Conservation (phyloP, 2,113 vertebrate species). For the Urocolius indicus region DNA sequence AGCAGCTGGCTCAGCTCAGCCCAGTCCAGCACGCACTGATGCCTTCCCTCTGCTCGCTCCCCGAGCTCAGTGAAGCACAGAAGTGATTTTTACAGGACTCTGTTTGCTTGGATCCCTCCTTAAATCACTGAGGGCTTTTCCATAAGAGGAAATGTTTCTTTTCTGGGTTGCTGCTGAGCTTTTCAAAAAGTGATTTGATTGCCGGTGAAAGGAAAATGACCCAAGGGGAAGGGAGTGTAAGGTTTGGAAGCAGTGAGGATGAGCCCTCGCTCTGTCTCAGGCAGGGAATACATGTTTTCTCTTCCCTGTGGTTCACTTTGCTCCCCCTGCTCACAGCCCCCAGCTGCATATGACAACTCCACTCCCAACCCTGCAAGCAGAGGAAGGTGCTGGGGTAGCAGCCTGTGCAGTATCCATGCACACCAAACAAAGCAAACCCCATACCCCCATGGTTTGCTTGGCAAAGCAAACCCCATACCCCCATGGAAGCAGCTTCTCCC, state of each 20-base stretch:
- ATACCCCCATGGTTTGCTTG: rapidly evolving
- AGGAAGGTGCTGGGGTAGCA: neutral
- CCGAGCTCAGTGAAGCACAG: neutral
- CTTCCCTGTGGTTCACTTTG: slow-evolving; percentile 2
- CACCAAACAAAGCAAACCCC: neutral
- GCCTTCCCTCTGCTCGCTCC: rapidly evolving
- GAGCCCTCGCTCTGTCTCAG: neutral
- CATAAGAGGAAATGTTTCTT: slow-evolving; percentile 66
- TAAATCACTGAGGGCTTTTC: slow-evolving; percentile 29
- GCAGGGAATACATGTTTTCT: slow-evolving; percentile 28
- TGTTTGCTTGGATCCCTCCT: neutral
- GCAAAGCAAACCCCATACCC: neutral
- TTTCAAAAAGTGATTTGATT: slow-evolving; percentile 52
- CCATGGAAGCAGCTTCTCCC: neutral
- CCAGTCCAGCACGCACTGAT: neutral
- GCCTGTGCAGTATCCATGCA: neutral
- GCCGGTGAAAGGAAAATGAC: slow-evolving; percentile 32
- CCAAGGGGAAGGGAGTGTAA: neutral
- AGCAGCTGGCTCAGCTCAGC: neutral
- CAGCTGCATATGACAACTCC: rapidly evolving
- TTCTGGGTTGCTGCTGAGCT: slow-evolving; percentile 51
- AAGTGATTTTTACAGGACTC: slow-evolving; percentile 11
- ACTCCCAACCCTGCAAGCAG: neutral
- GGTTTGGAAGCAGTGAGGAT: neutral
- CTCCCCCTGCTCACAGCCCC: neutral